Base-by-base conservation (phyloP, 2,888 invertebrate species). In the Micropterix aruncella region DNA sequence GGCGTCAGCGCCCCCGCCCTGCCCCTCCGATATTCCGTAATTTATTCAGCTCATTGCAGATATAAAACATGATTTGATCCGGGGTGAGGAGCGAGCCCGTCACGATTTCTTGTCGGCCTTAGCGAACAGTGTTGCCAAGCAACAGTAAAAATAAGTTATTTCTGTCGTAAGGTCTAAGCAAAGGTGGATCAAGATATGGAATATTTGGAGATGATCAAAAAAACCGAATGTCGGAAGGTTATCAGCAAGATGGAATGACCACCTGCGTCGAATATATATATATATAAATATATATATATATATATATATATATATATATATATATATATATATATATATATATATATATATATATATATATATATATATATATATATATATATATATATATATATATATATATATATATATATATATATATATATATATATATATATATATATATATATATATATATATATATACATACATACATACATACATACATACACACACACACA, bases 231-330 rank as follows among this genome's bases (percentile, higher is more conserved):
- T n/a, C n/a, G n/a, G n/a, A n/a, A n/a, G n/a, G n/a, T n/a, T n/a
- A n/a, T n/a, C n/a, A n/a, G n/a, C n/a, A n/a, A n/a, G n/a, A n/a
- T n/a, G n/a, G n/a, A n/a, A n/a, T n/a, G n/a, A n/a, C n/a, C n/a
- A n/a, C n/a, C n/a, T n/a, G n/a, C n/a, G n/a, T n/a, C n/a, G n/a
- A n/a, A n/a, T n/a, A n/a, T n/a, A n/a, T n/a, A n/a, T n/a, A n/a
- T n/a, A n/a, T n/a, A n/a, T n/a, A n/a, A n/a, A n/a, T n/a, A n/a
- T n/a, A 16, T 40, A 40, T 40, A 40, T 40, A 40, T 40, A 40
- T 40, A 40, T 40, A 40, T 40, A 40, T 40, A 40, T 40, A 40
- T 40, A 40, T 40, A 40, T 40, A 40, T 40, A 18, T 40, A 40
- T 18, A 40, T 40, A 40, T 40, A 40, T 18, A 41, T 19, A 41